Base-by-base conservation (phyloP, 2,888 invertebrate genomes). In the Dromius quadrimaculatus region DNA sequence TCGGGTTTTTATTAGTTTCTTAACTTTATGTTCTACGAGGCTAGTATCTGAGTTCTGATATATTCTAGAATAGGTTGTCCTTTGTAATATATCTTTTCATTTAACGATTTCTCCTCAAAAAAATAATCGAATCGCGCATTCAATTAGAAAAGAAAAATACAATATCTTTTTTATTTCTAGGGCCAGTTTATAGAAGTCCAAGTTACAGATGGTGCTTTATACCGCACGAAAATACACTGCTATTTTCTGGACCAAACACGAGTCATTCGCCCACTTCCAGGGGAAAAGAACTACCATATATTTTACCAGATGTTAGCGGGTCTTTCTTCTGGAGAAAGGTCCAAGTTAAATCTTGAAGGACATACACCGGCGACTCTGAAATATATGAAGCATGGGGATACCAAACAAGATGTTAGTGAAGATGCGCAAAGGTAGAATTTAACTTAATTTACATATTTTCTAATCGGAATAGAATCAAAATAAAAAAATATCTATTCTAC, bases 161-260 rank as follows among this genome's bases (percentile, higher is more conserved):
- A n/a, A n/a, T 17, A 2, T 15, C 6, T 43, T 43, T 8, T 0
- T 9, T 23, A 5, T 71, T 82, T 83, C 71, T 82, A 94, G 94
- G 95, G 97, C 13, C 95, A 96, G 84, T 97, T 96, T 82, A 95
- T 97, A 78, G 97, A 97, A 84, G 95, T 96, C 74, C 95, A 96
- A 84, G 95, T 97, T 75, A 95, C 95, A 43, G 96, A 97, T 82
- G 95, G 96, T 74, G 95, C 95, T 62, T 86, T 97, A 66, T 95
- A 96, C 84, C 89, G 96, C 79, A 96, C 97, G 38, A 97, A 96
- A 86, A 95, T 97, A 78, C 96, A 97, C 83, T 96, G 96, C 83
- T 96, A 96, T 83, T 96, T 97, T 83, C 86, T 97, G 79, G 97
- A 97, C 81, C 94, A 97, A 85, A 94, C 94, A 59, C 89, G 97